Evolutionary conservation across 2,113 vertebrate species (phyloP), one percentile per base, ranked within the genome.

Genomic region (Engystomops pustulosus): DNA sequence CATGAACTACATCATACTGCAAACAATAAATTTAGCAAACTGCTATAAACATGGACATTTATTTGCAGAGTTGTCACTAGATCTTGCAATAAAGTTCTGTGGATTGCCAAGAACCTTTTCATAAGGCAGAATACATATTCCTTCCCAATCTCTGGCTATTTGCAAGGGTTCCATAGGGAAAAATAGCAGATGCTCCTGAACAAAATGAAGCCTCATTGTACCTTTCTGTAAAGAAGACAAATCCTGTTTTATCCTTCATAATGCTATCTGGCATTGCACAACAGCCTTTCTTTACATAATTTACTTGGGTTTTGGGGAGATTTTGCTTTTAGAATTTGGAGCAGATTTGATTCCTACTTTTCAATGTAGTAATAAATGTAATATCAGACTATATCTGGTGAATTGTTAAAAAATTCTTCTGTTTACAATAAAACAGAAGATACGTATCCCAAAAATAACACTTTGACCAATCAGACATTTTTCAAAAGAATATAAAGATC

Each of bases 151-250:
- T 72, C 38, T 72, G 69, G 69, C 23, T 45, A 72, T 72, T 45
- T 72, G 69, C 69, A 72, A 72, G 68, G 12, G 41, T 44, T 71
- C 68, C 23, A 71, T 45, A 72, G 69, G 41, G 41, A 45, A 47
- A 69, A 72, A 72, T 72, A 45, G 69, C 69, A 72, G 69, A 72
- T 72, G 69, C 69, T 72, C 5, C 69, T 47, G 69, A 47, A 72
- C 36, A 72, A 72, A 72, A 45, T n/a, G 74, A 77, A n/a, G 74
- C 20, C 74, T 55, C 32, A 34, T 53, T 77, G 74, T 55, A 77
- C 32, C 32, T 77, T 77, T 34, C 74, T 77, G 27, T 34, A 23
- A 77, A 55, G 41, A 77, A 77, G 55, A 55, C 74, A 77, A 77
- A 77, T 77, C 74, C 74, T 77, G 36, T 55, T 3, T 55, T 77